Percentiles rank a stretch among this genome's conserved stretches.
phyloP scores from a whole-genome alignment of 2,888 invertebrate species.

The Pegoplata infirma region DNA sequence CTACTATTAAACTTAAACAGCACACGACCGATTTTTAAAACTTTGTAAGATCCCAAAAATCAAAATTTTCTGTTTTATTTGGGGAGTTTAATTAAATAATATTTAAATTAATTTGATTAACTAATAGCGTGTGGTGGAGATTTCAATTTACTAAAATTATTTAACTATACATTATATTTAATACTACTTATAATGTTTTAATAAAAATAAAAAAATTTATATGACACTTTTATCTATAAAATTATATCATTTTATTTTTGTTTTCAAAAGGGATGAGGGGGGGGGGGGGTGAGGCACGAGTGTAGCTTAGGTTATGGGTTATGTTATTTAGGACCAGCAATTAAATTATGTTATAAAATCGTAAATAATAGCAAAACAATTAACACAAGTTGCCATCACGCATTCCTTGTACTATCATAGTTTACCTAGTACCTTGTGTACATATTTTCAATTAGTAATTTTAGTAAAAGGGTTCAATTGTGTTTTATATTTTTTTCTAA shows the following conservation, averaged over 20 bases:
- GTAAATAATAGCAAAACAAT: conserved; percentile 61
- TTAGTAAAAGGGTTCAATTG: conserved; percentile 42
- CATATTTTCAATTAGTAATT: conserved; percentile 22
- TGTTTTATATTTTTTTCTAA: conserved; percentile 44
- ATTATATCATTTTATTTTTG: conserved; percentile 36
- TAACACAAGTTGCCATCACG: conserved; percentile 59
- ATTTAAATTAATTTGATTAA: conserved; percentile 72
- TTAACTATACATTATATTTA: background rate
- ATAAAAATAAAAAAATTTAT: conserved; percentile 41
- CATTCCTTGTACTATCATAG: conserved; percentile 22
- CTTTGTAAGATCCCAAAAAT: background rate
- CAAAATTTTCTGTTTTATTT: background rate
- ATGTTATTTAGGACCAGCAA: conserved; percentile 23
- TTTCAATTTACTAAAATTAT: conserved; percentile 62
- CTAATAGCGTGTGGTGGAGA: conserved; percentile 74
- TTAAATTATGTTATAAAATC: conserved; percentile 63
- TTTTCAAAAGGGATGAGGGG: conserved; percentile 4
- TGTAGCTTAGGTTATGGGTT: too few species aligned
- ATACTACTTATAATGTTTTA: too few species aligned
- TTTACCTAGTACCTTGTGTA: background rate
- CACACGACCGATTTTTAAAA: conserved; percentile 4
- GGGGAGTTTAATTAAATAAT: background rate
- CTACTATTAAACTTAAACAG: background rate
- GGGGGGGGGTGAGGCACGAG: too few species aligned
- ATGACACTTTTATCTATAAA: conserved; percentile 58